Evolutionary conservation across 2,888 invertebrate genomes (phyloP).

Genomic region (Abscondita cerata): DNA sequence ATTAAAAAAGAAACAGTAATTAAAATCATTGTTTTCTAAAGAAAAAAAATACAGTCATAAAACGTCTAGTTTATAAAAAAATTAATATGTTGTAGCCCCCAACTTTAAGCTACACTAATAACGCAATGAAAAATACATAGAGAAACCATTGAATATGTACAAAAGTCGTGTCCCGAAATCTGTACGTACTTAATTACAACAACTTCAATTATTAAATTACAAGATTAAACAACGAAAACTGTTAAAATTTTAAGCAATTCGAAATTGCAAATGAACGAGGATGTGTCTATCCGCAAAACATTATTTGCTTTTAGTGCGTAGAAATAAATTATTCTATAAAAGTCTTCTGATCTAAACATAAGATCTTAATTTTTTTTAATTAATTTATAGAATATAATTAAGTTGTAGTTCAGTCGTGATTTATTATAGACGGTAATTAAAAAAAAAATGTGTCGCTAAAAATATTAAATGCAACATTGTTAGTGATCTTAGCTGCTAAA

Average conservation of each 20-base stretch:
- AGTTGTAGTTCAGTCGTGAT: slow-evolving; percentile 59
- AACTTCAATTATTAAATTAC: slow-evolving; percentile 11
- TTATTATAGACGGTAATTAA: slow-evolving; percentile 54
- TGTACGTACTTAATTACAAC: too few species aligned
- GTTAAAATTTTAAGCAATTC: slow-evolving; percentile 24
- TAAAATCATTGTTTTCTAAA: too few species aligned
- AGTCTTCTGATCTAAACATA: slow-evolving; percentile 47
- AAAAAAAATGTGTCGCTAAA: slow-evolving; percentile 3
- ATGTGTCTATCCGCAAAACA: slow-evolving; percentile 48
- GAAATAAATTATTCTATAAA: slow-evolving; percentile 31
- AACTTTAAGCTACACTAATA: too few species aligned
- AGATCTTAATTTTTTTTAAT: slow-evolving; percentile 36
- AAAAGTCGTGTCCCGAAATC: too few species aligned
- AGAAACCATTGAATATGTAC: too few species aligned
- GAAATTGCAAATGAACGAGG: slow-evolving; percentile 43
- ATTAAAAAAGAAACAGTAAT: too few species aligned
- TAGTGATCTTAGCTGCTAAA: slow-evolving; percentile 45
- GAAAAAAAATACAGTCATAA: too few species aligned
- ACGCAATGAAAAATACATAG: too few species aligned
- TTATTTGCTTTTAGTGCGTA: too few species aligned
- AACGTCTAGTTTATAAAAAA: too few species aligned
- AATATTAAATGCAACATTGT: slow-evolving; percentile 23
- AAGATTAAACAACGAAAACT: slow-evolving; percentile 14
- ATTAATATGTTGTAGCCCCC: too few species aligned
- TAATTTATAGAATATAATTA: slow-evolving; percentile 51